These are phyloP conservation scores for Caenorhabditis briggsae DNA, from an alignment of 1,140 invertebrate genomes.

Conservation along the genomic window DNA sequence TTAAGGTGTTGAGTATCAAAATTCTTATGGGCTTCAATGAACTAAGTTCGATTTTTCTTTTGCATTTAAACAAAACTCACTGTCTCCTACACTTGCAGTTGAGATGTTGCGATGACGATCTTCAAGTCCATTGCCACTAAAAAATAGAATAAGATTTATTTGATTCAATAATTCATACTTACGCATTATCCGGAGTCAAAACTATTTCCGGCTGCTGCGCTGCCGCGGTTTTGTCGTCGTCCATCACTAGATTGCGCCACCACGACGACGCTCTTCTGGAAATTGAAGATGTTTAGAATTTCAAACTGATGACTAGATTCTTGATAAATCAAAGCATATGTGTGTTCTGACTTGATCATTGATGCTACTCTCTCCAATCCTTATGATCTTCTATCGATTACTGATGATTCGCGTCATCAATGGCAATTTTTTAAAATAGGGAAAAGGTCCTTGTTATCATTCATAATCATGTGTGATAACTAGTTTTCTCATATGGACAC, in stretches of 20 bases:
- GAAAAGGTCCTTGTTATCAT: conserved; percentile 7
- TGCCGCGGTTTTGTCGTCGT: conserved; percentile 59
- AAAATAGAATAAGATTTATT: conserved; percentile 9
- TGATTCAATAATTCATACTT: neutral
- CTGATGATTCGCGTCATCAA: conserved; percentile 26
- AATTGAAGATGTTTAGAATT: neutral
- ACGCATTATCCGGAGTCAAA: conserved; percentile 54
- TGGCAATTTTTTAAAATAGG: conserved; percentile 51
- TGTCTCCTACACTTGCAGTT: conserved; percentile 59
- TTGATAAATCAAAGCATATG: neutral
- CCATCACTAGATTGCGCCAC: conserved; percentile 60
- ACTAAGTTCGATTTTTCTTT: neutral
- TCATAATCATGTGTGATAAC: neutral
- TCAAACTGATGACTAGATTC: neutral
- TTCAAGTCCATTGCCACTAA: conserved; percentile 53
- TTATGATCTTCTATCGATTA: conserved; percentile 47
- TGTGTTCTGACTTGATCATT: conserved; percentile 36
- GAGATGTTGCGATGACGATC: conserved; percentile 58
- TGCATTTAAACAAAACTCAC: conserved; percentile 47
- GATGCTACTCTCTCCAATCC: conserved; percentile 13
- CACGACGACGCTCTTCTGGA: conserved; percentile 54
- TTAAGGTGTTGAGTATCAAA: conserved; percentile 2
- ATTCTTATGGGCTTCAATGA: neutral
- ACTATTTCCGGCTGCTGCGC: conserved; percentile 52
- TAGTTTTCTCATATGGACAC: neutral